These are phyloP conservation scores for Drosophila paramelanica DNA, from an alignment of 2,888 invertebrate genomes.

Conservation along the genomic window DNA sequence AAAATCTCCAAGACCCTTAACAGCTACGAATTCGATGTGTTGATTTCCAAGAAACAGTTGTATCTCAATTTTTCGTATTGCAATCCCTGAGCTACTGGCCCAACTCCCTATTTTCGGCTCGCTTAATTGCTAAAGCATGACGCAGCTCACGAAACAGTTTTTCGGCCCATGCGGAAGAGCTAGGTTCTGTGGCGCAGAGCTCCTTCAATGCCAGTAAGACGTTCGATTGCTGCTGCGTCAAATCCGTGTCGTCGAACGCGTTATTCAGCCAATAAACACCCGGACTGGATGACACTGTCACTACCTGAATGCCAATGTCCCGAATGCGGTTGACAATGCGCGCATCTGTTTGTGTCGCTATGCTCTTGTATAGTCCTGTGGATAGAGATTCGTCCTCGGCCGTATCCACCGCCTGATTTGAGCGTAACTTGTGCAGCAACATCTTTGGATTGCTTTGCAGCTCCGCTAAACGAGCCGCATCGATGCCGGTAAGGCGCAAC, in stretches of 20 bases:
- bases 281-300: neutral
- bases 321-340: neutral
- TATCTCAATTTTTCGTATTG: neutral
- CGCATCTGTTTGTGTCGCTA: slow-evolving; percentile 41
- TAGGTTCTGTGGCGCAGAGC: slow-evolving; percentile 23
- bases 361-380: slow-evolving; percentile 39
- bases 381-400: slow-evolving; percentile 6
- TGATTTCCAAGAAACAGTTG: neutral
- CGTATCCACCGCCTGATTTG: slow-evolving; percentile 6
- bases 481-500: slow-evolving; percentile 54
- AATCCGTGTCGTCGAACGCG: slow-evolving; percentile 12
- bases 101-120: neutral
- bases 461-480: slow-evolving; percentile 39
- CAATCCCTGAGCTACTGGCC: neutral
- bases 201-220: slow-evolving; percentile 47
- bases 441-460: slow-evolving; percentile 38
- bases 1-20: neutral
- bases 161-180: slow-evolving; percentile 23
- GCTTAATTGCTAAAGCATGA: slow-evolving; percentile 32
- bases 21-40: neutral
- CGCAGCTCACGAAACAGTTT: slow-evolving; percentile 30
- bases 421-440: slow-evolving; percentile 37
- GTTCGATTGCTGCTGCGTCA: slow-evolving; percentile 54
- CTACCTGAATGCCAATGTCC: slow-evolving; percentile 35
- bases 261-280: slow-evolving; percentile 45